A percentile compares a stretch with the other conserved stretches of the same genome.
These are phyloP conservation scores for Seriola quinqueradiata DNA, from an alignment of 2,113 vertebrate genomes.

Conservation along the genomic window DNA sequence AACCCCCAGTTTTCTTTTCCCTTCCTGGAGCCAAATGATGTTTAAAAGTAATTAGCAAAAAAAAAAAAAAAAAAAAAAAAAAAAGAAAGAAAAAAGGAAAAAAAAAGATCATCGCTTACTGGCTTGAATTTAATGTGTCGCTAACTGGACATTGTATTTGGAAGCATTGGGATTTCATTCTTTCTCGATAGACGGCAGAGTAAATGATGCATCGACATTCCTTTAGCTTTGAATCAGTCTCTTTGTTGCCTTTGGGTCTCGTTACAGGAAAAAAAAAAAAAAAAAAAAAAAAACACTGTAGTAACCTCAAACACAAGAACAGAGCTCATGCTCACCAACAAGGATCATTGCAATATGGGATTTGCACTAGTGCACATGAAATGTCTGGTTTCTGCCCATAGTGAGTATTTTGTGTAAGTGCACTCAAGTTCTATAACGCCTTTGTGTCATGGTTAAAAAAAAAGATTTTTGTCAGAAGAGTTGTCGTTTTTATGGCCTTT, in stretches of 20 bases:
- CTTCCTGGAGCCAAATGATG: slow-evolving; percentile 35
- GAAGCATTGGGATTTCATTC: slow-evolving; percentile 29
- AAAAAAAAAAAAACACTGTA: not conserved
- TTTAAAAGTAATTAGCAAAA: slow-evolving; percentile 16
- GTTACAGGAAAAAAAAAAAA: not conserved
- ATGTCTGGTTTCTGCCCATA: slow-evolving; percentile 50
- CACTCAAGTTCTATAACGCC: slow-evolving; percentile 10
- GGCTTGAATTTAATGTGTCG: slow-evolving; percentile 35
- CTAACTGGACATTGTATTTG: slow-evolving; percentile 9
- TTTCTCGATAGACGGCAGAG: slow-evolving; percentile 10
- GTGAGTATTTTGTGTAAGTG: slow-evolving; percentile 19
- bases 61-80: too few species aligned
- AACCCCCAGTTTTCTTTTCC: slow-evolving; percentile 20
- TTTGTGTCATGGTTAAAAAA: slow-evolving; percentile 17
- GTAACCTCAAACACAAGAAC: slow-evolving; percentile 37
- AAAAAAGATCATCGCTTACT: not conserved
- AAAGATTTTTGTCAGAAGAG: slow-evolving; percentile 11
- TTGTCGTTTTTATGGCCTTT: slow-evolving; percentile 9
- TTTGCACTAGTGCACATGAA: slow-evolving; percentile 31
- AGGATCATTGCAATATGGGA: slow-evolving; percentile 55
- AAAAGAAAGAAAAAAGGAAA: too few species aligned
- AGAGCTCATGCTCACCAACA: slow-evolving; percentile 56
- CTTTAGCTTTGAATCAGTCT: slow-evolving; percentile 63
- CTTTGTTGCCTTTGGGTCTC: slow-evolving; percentile 54
- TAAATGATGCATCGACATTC: slow-evolving; percentile 75